Evolutionary conservation across 2,113 vertebrate genomes (phyloP).

Genomic region (Campylorhamphus procurvoides): DNA sequence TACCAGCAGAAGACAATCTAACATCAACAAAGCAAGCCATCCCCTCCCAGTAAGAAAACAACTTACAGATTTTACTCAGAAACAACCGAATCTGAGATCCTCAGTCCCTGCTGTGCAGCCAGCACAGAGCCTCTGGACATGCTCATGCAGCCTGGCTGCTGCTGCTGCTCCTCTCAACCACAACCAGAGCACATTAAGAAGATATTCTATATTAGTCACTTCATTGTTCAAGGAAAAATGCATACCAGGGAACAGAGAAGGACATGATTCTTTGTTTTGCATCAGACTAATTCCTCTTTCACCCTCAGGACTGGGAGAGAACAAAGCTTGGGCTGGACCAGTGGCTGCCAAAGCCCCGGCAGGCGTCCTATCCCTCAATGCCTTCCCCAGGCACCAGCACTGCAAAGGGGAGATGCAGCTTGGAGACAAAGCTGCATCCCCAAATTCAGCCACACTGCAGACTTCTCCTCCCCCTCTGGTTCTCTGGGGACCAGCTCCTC

Average conservation of each 20-base stretch:
- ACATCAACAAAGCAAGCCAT: neutral
- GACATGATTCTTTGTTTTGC: neutral
- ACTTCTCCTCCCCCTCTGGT: neutral
- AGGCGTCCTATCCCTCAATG: fast-evolving
- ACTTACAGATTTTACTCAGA: neutral
- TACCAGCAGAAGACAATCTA: neutral
- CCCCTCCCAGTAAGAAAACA: neutral
- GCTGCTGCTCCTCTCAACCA: neutral
- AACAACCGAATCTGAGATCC: neutral
- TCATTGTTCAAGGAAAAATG: conserved; percentile 23
- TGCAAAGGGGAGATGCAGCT: neutral
- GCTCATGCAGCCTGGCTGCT: neutral
- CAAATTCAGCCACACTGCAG: neutral
- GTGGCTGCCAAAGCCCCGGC: neutral
- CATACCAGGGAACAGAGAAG: neutral
- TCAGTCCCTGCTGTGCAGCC: neutral
- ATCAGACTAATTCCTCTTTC: neutral
- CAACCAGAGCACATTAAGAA: neutral
- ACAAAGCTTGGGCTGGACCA: neutral
- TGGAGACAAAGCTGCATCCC: neutral
- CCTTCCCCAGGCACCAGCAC: neutral
- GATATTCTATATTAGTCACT: neutral
- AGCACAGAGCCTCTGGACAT: neutral
- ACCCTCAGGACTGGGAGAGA: neutral
- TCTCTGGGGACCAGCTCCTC: neutral